A percentile compares a stretch with the other conserved stretches of the same genome.
Conservation (phyloP, 2,888 invertebrate genomes). For the Kryphioiulus occultus region DNA sequence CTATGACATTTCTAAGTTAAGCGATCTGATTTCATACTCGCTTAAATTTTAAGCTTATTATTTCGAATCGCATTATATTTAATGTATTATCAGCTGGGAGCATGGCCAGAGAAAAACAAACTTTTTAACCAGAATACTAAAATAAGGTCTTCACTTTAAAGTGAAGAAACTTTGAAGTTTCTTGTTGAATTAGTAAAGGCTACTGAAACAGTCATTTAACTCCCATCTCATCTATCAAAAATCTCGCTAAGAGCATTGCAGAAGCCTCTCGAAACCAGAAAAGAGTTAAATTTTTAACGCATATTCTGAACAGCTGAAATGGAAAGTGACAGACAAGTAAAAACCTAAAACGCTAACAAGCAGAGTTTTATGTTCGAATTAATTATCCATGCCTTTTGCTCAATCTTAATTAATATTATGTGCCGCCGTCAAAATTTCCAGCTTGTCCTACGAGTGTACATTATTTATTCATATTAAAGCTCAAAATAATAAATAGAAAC, state of each 20-base stretch:
- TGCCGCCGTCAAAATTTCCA: not conserved
- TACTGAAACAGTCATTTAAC: not conserved
- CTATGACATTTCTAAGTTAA: not conserved
- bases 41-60: slow-evolving; percentile 17
- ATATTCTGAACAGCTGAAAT: no score
- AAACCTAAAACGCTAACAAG: not conserved
- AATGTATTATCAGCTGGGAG: not conserved
- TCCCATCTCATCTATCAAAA: not conserved
- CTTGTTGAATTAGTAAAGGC: not conserved
- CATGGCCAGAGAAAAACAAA: not conserved
- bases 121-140: not conserved
- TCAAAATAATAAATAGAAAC: no score
- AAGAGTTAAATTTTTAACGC: not conserved
- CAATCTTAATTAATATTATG: not conserved
- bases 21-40: not conserved
- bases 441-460: not conserved
- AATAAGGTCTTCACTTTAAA: not conserved
- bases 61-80: not conserved
- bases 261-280: not conserved
- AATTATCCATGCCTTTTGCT: not conserved
- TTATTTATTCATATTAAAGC: not conserved
- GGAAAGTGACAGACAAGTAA: not conserved
- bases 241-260: not conserved
- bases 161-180: not conserved
- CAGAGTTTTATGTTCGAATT: not conserved